phyloP scores from a whole-genome alignment of 92 coral and sea anemone species.

The Umimayanthus kanabou region DNA sequence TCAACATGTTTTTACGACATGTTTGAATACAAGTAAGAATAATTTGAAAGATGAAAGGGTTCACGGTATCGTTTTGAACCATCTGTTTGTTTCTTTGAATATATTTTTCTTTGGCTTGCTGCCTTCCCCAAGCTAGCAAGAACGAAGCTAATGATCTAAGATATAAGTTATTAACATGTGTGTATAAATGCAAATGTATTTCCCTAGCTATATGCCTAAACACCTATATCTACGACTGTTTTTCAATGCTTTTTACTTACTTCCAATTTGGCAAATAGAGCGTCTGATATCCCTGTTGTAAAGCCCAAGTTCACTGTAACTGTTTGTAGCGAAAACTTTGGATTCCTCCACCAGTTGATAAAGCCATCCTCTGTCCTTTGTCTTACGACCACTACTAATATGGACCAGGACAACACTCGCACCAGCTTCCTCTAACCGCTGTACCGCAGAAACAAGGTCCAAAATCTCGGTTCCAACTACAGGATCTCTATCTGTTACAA shows the following conservation, averaged over 20 bases:
- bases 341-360: background rate
- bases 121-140: no score
- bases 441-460: background rate
- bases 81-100: no score
- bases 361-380: slow-evolving; percentile 1
- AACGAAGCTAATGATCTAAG: no score
- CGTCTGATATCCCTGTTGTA: slow-evolving; percentile 1
- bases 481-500: slow-evolving; percentile 2
- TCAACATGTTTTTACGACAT: no score
- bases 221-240: background rate
- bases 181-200: no score
- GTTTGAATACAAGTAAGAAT: no score
- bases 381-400: background rate
- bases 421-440: slow-evolving; percentile 2
- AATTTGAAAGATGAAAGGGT: no score
- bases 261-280: background rate
- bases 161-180: no score
- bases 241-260: background rate
- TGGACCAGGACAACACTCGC: background rate
- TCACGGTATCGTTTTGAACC: no score
- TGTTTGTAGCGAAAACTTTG: background rate
- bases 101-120: no score
- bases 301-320: slow-evolving; percentile 14
- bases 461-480: background rate
- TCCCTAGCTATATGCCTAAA: no score